phyloP scores from a whole-genome alignment of 2,888 invertebrate genomes.

The Epiblema foenella region DNA sequence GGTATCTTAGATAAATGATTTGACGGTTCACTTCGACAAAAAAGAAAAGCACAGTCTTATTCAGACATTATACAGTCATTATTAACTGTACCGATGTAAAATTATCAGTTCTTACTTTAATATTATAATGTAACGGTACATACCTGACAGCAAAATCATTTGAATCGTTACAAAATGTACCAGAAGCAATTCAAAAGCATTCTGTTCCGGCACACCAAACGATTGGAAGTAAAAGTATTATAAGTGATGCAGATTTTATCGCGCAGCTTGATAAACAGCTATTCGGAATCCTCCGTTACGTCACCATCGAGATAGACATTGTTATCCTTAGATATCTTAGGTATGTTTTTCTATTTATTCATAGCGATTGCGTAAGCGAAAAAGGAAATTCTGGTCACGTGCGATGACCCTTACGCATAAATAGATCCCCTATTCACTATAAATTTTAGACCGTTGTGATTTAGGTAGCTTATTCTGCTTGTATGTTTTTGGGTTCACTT shows the following conservation, averaged over 20 bases:
- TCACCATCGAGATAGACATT: conserved; percentile 26
- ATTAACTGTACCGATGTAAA: not conserved
- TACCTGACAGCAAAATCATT: conserved; percentile 29
- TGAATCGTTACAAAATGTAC: conserved; percentile 23
- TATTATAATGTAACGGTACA: conserved; percentile 17
- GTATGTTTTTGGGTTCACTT: conserved; percentile 14
- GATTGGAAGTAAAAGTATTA: conserved; percentile 31
- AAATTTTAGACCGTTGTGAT: conserved; percentile 25
- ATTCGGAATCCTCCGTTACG: conserved; percentile 39
- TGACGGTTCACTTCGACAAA: conserved; percentile 9
- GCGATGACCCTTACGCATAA: conserved; percentile 34
- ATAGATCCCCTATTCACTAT: conserved; percentile 28
- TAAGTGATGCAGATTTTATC: conserved; percentile 41
- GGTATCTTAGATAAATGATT: conserved; percentile 32
- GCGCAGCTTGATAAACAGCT: conserved; percentile 23
- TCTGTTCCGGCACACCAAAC: conserved; percentile 15
- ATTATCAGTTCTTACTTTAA: not conserved
- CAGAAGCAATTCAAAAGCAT: conserved; percentile 19
- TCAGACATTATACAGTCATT: not conserved
- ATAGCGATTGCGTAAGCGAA: conserved; percentile 35
- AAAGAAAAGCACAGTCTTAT: not conserved
- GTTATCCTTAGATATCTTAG: conserved; percentile 38
- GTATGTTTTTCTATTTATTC: conserved; percentile 32
- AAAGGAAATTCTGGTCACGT: conserved; percentile 43
- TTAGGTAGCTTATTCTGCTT: conserved; percentile 25